phyloP scores from a whole-genome alignment of 37 sponge, comb jelly and placozoan species.

The Cliona cf. orientalis region DNA sequence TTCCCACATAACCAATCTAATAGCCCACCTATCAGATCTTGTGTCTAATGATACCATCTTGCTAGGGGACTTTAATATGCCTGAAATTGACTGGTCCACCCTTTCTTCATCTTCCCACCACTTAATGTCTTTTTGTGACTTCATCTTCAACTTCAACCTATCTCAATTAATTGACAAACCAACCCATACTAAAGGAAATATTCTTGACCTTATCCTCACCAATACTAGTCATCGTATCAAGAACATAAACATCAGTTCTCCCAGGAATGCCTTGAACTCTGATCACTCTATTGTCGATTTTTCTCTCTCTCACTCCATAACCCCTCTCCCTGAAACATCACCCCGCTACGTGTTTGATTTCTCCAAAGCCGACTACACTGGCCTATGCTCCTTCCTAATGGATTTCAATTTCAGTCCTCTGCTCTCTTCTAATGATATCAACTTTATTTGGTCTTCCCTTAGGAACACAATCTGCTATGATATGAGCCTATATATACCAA shows the following conservation, averaged over 20 bases:
- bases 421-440: not conserved
- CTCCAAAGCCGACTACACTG: conserved; percentile 6
- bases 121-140: not conserved
- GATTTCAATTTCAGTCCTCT: conserved; percentile 2
- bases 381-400: not conserved
- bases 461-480: not conserved
- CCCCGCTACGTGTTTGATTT: not conserved
- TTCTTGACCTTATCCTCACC: conserved; percentile 9
- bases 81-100: not conserved
- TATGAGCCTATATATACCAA: not conserved
- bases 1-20: not conserved
- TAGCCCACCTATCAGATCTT: not conserved
- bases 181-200: conserved; percentile 3
- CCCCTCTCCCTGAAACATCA: not conserved
- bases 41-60: not conserved
- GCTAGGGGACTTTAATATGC: conserved; percentile 9
- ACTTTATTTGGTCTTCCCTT: not conserved
- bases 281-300: not conserved
- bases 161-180: not conserved
- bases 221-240: not conserved
- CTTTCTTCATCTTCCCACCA: not conserved
- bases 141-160: not conserved
- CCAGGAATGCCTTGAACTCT: not conserved
- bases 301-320: not conserved
- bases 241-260: too few relatives aligned